These are phyloP conservation scores for Acestrorhynchus altus DNA, from an alignment of 2,797 vertebrate species.

Conservation along the genomic window DNA sequence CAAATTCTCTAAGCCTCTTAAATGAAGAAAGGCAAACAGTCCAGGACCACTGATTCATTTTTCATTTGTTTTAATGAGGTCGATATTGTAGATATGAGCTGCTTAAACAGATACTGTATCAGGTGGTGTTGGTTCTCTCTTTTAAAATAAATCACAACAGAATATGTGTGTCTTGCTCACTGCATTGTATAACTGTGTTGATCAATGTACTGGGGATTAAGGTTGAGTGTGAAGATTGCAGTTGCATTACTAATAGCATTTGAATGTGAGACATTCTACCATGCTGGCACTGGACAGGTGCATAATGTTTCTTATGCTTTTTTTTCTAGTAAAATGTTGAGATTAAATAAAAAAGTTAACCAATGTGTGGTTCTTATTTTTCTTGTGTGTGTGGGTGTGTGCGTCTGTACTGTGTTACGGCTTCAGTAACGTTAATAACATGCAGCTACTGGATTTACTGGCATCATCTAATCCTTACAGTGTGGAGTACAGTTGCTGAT, in stretches of 20 bases:
- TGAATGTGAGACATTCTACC: constrained; percentile 56
- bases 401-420: too few species aligned
- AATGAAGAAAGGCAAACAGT: background rate
- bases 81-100: constrained; percentile 57
- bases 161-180: constrained; percentile 53
- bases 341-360: constrained; percentile 34
- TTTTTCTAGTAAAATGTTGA: constrained; percentile 55
- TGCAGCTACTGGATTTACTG: too few species aligned
- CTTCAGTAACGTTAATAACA: too few species aligned
- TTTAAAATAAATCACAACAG: constrained; percentile 52
- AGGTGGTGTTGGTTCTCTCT: constrained; percentile 46
- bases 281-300: constrained; percentile 52
- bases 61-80: constrained; percentile 41
- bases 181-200: constrained; percentile 49
- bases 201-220: constrained; percentile 52
- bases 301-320: constrained; percentile 52
- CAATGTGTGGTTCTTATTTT: background rate
- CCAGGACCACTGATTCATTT: background rate
- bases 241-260: constrained; percentile 44
- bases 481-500: too few species aligned
- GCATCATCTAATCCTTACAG: too few species aligned
- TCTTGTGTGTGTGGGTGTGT: background rate
- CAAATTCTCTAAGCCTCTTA: constrained; percentile 11
- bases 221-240: constrained; percentile 49
- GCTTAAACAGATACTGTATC: constrained; percentile 34